phyloP scores from a whole-genome alignment of 2,797 vertebrate genomes.

The Zonotrichia albicollis region DNA sequence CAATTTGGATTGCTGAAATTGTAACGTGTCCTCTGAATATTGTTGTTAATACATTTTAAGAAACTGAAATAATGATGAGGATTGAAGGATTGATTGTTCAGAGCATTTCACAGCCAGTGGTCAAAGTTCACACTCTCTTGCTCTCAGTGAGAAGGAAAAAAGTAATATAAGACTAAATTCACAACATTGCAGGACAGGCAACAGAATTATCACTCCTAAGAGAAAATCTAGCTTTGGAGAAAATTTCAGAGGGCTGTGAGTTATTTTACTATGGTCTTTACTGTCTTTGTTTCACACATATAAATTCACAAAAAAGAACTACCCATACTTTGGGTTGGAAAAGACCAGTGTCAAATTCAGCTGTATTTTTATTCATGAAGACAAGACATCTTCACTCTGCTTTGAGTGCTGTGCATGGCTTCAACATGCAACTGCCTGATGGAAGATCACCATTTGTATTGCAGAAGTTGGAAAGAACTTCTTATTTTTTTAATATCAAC shows the following conservation, averaged over 20 bases:
- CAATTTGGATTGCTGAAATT: neutral
- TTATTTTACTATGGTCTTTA: neutral
- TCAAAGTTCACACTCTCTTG: neutral
- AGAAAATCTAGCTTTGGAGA: neutral
- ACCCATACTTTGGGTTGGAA: neutral
- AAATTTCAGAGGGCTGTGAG: neutral
- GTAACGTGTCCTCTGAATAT: neutral
- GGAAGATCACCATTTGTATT: rapidly evolving
- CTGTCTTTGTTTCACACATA: neutral
- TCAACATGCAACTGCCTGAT: neutral
- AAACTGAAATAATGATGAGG: neutral
- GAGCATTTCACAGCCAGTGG: neutral
- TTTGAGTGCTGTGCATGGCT: neutral
- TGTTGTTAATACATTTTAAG: neutral
- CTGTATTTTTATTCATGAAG: neutral
- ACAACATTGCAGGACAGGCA: neutral
- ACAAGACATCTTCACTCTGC: neutral
- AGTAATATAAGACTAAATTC: neutral
- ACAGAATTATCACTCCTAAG: neutral
- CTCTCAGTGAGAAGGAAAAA: neutral
- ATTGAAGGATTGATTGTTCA: neutral
- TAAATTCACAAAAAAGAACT: neutral
- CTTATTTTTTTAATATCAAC: neutral
- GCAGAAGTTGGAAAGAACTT: neutral
- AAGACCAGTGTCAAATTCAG: neutral